Percentiles rank a stretch among this genome's conserved stretches.
These are phyloP conservation scores for Drosophila biarmipes DNA, from an alignment of 1,140 invertebrate genomes.

Conservation along the genomic window DNA sequence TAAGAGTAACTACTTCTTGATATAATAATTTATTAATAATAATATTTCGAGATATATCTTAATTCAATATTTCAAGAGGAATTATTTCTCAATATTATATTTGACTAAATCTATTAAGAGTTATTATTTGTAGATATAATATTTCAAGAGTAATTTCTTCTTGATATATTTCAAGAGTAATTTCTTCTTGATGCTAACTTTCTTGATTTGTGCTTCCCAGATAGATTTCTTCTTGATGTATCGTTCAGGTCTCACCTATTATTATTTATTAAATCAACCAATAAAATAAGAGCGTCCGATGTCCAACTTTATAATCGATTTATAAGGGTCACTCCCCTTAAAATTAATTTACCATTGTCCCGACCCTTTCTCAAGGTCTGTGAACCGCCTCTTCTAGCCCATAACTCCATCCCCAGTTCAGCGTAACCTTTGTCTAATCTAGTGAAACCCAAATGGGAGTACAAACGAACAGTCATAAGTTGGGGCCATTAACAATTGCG, in stretches of 20 bases:
- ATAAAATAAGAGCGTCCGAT: slow-evolving; percentile 10
- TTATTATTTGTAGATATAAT: too few species aligned
- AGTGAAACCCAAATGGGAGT: slow-evolving; percentile 32
- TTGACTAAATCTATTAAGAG: too few species aligned
- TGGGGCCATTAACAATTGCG: slow-evolving; percentile 49
- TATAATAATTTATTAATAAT: too few species aligned
- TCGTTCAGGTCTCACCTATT: too few species aligned
- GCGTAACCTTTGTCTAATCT: slow-evolving; percentile 38
- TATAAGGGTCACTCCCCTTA: slow-evolving; percentile 10
- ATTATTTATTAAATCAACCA: neutral
- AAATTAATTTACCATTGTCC: neutral
- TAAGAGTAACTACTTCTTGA: too few species aligned
- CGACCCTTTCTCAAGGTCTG: slow-evolving; percentile 12
- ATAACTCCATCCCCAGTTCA: neutral
- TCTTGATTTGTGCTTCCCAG: neutral
- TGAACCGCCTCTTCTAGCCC: neutral
- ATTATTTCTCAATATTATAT: too few species aligned
- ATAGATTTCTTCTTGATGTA: neutral
- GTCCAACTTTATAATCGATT: slow-evolving; percentile 46
- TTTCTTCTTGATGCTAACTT: too few species aligned
- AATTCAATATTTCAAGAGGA: too few species aligned
- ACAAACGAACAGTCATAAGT: slow-evolving; percentile 44
- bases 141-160: too few species aligned
- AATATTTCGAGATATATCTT: too few species aligned
- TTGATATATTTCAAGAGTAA: too few species aligned